phyloP scores from a whole-genome alignment of 2,113 vertebrate genomes.

The Vireo altiloquus region DNA sequence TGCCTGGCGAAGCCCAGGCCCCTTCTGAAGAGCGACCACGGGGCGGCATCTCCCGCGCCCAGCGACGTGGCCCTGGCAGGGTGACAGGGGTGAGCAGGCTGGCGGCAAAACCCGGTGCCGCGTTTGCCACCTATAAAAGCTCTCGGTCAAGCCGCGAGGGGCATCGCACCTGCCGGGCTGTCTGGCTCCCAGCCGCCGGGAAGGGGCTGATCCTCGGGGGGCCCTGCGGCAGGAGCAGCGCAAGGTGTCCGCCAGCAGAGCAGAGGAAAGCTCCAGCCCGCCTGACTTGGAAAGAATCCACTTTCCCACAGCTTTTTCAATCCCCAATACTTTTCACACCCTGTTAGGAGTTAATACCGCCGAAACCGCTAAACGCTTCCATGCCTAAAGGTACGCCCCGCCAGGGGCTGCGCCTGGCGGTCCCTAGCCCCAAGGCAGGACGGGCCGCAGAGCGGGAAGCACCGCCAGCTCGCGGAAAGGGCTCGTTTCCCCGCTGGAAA shows the following conservation, averaged over 20 bases:
- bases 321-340: slow-evolving; percentile 71
- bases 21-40: not conserved
- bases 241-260: not conserved
- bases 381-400: not conserved
- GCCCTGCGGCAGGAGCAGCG: not conserved
- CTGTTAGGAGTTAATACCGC: slow-evolving; percentile 61
- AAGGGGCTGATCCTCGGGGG: not conserved
- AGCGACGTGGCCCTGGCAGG: fast-evolving
- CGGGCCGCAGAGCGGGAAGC: not conserved
- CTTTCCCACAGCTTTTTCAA: slow-evolving; percentile 70
- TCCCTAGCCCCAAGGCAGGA: not conserved
- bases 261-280: not conserved
- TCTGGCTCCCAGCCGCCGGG: not conserved
- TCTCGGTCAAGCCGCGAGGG: not conserved
- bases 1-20: fast-evolving
- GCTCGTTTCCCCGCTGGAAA: not conserved
- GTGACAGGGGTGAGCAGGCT: not conserved
- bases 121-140: not conserved
- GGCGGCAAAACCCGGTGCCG: not conserved
- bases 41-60: not conserved
- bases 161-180: not conserved
- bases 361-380: slow-evolving; percentile 68
- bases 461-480: not conserved
- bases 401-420: not conserved
- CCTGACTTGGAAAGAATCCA: slow-evolving; percentile 59